These are phyloP conservation scores for Ginglymostoma cirratum DNA, from an alignment of 2,113 vertebrate genomes.

Conservation along the genomic window DNA sequence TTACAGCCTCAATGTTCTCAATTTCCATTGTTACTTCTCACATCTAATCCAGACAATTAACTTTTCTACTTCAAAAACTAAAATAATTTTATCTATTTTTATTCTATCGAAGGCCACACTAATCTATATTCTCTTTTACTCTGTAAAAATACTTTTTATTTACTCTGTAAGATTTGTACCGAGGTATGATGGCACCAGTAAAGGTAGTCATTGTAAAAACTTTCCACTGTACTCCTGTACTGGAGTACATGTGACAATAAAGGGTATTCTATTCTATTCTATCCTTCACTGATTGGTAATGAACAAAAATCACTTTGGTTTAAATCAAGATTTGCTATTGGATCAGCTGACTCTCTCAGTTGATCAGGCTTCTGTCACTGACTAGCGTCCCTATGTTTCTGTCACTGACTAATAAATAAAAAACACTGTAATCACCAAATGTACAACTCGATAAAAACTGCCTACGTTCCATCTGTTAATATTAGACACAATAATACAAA, in stretches of 20 bases:
- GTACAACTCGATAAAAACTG: background rate
- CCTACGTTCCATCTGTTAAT: slow-evolving; percentile 6
- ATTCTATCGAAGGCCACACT: background rate
- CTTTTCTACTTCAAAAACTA: background rate
- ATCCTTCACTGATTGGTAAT: background rate
- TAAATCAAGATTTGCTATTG: background rate
- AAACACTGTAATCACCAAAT: background rate
- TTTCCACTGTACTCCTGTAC: too few species aligned
- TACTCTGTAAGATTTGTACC: too few species aligned
- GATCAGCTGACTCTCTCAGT: background rate
- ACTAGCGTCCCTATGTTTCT: too few species aligned
- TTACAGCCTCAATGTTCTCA: too few species aligned
- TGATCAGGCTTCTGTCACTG: background rate
- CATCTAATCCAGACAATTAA: background rate
- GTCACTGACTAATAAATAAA: background rate
- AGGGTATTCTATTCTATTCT: too few species aligned
- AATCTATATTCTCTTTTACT: too few species aligned
- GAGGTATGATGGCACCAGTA: too few species aligned
- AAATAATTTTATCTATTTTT: background rate
- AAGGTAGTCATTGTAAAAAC: too few species aligned
- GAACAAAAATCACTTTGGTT: background rate
- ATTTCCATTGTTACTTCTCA: too few species aligned
- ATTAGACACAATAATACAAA: background rate
- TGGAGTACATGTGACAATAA: too few species aligned
- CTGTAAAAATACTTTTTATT: too few species aligned